Conservation (phyloP, 2,113 vertebrate species). For the Pipra filicauda region DNA sequence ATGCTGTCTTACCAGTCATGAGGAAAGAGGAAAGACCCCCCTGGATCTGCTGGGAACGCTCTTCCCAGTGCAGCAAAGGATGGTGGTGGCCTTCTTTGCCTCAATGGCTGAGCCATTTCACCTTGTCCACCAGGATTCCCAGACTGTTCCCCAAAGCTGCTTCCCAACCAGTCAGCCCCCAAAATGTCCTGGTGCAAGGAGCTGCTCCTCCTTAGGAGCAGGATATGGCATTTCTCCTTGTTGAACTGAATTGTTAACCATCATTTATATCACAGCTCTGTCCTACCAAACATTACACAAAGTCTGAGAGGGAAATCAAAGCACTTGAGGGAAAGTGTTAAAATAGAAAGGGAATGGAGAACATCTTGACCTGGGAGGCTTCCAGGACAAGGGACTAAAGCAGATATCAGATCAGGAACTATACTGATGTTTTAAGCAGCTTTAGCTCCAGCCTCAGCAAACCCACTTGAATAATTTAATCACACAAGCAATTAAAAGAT, state of each 20-base stretch:
- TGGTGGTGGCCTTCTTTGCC: neutral
- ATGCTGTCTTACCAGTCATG: neutral
- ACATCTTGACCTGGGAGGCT: neutral
- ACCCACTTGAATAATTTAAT: neutral
- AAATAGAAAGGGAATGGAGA: neutral
- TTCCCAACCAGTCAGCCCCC: neutral
- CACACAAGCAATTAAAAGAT: conserved; percentile 24
- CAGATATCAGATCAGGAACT: neutral
- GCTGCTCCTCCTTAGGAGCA: neutral
- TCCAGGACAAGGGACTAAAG: neutral
- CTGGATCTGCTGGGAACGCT: neutral
- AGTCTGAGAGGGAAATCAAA: neutral
- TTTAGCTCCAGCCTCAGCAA: neutral
- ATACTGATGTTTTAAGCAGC: neutral
- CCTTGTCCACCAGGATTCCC: neutral
- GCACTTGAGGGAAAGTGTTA: neutral
- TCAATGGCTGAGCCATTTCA: neutral
- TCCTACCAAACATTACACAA: neutral
- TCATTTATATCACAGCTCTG: neutral
- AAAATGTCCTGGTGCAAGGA: neutral
- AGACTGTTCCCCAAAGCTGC: neutral
- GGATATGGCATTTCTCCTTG: neutral
- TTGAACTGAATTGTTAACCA: neutral
- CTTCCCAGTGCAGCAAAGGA: neutral
- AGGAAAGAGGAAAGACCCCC: neutral